These are phyloP conservation scores for Xyrauchen texanus DNA, from an alignment of 2,113 vertebrate species.

Conservation along the genomic window DNA sequence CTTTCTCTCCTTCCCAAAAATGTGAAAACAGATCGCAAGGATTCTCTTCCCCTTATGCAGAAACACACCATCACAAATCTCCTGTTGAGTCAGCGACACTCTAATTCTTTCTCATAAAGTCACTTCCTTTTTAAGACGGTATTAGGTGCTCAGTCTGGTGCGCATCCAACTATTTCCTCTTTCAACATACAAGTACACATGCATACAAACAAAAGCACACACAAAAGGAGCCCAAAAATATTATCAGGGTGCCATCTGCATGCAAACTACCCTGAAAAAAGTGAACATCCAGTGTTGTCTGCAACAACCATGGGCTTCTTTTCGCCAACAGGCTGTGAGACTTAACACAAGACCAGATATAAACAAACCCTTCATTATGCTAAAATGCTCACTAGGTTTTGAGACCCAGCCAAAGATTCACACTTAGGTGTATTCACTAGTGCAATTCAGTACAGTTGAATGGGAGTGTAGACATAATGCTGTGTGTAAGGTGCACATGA, in stretches of 20 bases:
- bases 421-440: not conserved
- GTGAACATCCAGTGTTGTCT: not conserved
- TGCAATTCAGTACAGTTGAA: constrained; percentile 10
- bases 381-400: not conserved
- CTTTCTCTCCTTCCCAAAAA: not conserved
- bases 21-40: not conserved
- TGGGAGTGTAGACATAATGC: constrained; percentile 33
- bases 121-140: constrained; percentile 33
- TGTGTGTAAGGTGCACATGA: constrained; percentile 33
- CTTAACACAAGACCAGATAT: not conserved
- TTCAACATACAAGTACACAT: not conserved
- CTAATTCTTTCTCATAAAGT: constrained; percentile 40
- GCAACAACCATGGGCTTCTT: constrained; percentile 9
- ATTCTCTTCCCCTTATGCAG: not conserved
- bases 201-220: constrained; percentile 4
- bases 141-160: not conserved
- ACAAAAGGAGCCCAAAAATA: not conserved
- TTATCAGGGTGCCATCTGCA: not conserved
- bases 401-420: not conserved
- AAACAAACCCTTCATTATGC: not conserved
- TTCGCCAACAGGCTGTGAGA: not conserved
- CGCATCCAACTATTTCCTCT: constrained; percentile 38
- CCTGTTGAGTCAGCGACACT: constrained; percentile 43
- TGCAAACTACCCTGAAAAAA: not conserved
- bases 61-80: not conserved